phyloP scores from a whole-genome alignment of 2,113 vertebrate species.

The Cricetomys ansorgei region DNA sequence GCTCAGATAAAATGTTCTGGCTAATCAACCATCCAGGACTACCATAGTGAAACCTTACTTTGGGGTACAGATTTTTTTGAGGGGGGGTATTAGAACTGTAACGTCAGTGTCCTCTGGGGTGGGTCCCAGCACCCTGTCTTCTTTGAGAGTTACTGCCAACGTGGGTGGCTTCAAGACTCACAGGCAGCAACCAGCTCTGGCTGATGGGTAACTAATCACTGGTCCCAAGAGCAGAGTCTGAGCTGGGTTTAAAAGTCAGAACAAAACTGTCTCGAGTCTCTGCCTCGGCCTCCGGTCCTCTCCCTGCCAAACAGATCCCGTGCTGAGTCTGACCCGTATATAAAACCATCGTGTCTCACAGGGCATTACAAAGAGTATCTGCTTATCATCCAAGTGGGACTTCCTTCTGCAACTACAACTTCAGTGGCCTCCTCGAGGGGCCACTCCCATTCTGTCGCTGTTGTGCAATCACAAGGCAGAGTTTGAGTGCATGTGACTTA shows the following conservation, averaged over 20 bases:
- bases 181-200: neutral
- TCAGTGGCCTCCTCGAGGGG: neutral
- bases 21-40: neutral
- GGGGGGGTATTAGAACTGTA: neutral
- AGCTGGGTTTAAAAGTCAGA: neutral
- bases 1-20: neutral
- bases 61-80: neutral
- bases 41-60: neutral
- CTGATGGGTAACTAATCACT: neutral
- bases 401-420: neutral
- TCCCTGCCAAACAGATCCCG: neutral
- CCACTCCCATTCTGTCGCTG: neutral
- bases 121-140: neutral
- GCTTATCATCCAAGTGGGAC: neutral
- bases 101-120: neutral
- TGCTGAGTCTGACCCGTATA: neutral
- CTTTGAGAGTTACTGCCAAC: neutral
- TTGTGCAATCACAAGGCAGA: neutral
- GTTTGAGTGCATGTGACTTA: neutral
- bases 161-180: neutral
- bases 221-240: neutral
- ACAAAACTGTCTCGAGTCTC: neutral
- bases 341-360: neutral
- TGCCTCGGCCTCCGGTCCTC: neutral
- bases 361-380: neutral